phyloP scores from a whole-genome alignment of 2,888 invertebrate species.

The Mechanitis messenoides region DNA sequence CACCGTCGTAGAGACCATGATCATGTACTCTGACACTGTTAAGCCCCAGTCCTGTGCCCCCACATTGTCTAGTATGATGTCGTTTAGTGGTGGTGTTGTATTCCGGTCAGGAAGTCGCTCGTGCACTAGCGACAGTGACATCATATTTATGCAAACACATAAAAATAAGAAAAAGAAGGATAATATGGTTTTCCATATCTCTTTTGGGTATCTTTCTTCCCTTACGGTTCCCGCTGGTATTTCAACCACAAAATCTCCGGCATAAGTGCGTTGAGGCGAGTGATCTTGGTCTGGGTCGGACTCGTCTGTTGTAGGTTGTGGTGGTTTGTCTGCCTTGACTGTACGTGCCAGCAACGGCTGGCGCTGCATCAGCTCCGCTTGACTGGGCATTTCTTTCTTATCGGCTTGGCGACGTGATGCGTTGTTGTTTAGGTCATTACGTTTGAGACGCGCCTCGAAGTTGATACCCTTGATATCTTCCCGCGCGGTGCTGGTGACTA shows the following conservation, averaged over 20 bases:
- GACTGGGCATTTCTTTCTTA: conserved; percentile 60
- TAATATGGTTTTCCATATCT: conserved; percentile 86
- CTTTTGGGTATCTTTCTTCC: conserved; percentile 88
- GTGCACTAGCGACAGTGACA: conserved; percentile 89
- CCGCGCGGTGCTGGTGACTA: conserved; percentile 58
- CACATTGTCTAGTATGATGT: conserved; percentile 87
- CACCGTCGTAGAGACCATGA: conserved; percentile 86
- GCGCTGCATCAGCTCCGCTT: conserved; percentile 72
- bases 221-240: conserved; percentile 79
- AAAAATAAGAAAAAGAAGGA: conserved; percentile 68
- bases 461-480: conserved; percentile 70
- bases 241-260: conserved; percentile 66
- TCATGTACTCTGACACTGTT: conserved; percentile 89
- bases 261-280: conserved; percentile 56
- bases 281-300: conserved; percentile 68
- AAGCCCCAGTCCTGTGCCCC: conserved; percentile 87
- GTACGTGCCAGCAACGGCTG: conserved; percentile 70
- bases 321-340: conserved; percentile 52
- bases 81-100: conserved; percentile 86
- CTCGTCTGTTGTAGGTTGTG: conserved; percentile 62
- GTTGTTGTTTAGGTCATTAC: conserved; percentile 75
- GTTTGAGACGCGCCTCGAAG: conserved; percentile 63
- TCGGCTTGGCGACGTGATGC: conserved; percentile 45
- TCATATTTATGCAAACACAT: conserved; percentile 73
- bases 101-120: conserved; percentile 89